Conservation (phyloP, 2,113 vertebrate genomes). For the Gymnarchus niloticus region DNA sequence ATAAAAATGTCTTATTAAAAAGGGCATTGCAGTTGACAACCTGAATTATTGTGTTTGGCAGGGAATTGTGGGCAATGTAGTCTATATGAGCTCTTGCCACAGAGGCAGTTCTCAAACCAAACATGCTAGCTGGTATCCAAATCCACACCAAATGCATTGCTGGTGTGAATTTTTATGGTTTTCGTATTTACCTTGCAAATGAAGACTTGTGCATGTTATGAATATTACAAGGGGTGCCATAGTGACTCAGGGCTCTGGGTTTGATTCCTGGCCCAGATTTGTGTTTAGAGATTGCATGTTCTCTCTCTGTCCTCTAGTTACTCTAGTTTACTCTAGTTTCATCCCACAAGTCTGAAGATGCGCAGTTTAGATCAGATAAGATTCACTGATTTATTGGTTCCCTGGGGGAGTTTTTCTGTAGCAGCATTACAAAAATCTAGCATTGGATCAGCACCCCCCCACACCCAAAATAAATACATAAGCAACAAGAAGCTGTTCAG, state of each 20-base stretch:
- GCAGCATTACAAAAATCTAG: background rate
- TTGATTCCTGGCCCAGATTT: background rate
- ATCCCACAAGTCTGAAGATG: background rate
- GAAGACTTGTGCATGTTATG: background rate
- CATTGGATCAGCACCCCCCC: too few relatives aligned
- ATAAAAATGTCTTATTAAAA: conserved; percentile 71
- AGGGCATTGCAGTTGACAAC: conserved; percentile 33
- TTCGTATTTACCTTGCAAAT: background rate
- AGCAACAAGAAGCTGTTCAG: too few relatives aligned
- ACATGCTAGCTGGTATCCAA: background rate
- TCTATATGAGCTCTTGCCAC: background rate
- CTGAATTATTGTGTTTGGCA: background rate
- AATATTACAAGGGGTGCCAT: background rate
- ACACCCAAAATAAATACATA: too few relatives aligned
- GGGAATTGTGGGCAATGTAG: background rate
- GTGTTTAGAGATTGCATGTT: background rate
- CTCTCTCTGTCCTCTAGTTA: too few relatives aligned
- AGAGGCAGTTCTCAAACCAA: too few relatives aligned
- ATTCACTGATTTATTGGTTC: too few relatives aligned
- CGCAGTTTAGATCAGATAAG: too few relatives aligned
- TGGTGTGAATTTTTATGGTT: background rate
- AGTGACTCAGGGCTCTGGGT: background rate
- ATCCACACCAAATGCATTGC: background rate
- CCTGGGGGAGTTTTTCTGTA: too few relatives aligned
- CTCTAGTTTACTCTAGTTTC: too few relatives aligned